Evolutionary conservation across 92 coral and sea anemone species (phyloP).

Genomic region (Montipora capitata): DNA sequence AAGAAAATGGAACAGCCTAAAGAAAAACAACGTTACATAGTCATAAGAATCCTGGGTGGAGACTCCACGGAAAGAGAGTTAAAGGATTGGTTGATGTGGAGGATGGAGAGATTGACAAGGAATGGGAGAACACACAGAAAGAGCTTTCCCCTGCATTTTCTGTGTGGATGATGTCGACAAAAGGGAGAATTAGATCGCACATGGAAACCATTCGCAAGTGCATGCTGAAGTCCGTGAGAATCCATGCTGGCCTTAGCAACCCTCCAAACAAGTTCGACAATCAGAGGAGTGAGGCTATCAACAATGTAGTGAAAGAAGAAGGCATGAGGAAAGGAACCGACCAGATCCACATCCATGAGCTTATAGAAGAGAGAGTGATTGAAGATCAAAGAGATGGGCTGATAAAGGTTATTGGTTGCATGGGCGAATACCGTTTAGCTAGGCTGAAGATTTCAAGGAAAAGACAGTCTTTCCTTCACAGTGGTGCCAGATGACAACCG

Average conservation of each 20-base stretch:
- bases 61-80: too few relatives aligned
- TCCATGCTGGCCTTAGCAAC: slow-evolving; percentile 75
- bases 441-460: too few relatives aligned
- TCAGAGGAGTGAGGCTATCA: slow-evolving; percentile 40
- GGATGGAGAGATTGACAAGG: too few relatives aligned
- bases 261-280: slow-evolving; percentile 74
- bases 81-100: too few relatives aligned
- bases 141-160: not conserved
- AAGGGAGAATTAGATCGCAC: slow-evolving; percentile 37
- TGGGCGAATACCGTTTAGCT: too few relatives aligned
- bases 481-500: too few relatives aligned
- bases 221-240: too few relatives aligned
- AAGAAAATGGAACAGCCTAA: not conserved
- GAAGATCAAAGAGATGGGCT: slow-evolving; percentile 45
- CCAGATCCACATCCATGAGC: slow-evolving; percentile 71
- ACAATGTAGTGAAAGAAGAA: slow-evolving; percentile 68
- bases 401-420: too few relatives aligned
- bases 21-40: too few relatives aligned
- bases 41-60: too few relatives aligned
- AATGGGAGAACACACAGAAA: not conserved
- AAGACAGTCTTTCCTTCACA: too few relatives aligned
- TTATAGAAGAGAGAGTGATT: slow-evolving; percentile 66
- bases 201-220: slow-evolving; percentile 38
- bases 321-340: slow-evolving; percentile 28
- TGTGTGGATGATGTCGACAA: slow-evolving; percentile 35